Percentiles rank a stretch among this genome's conserved stretches.
Evolutionary conservation across 2,888 invertebrate genomes (phyloP).

Genomic region (Drosophila anomelani): DNA sequence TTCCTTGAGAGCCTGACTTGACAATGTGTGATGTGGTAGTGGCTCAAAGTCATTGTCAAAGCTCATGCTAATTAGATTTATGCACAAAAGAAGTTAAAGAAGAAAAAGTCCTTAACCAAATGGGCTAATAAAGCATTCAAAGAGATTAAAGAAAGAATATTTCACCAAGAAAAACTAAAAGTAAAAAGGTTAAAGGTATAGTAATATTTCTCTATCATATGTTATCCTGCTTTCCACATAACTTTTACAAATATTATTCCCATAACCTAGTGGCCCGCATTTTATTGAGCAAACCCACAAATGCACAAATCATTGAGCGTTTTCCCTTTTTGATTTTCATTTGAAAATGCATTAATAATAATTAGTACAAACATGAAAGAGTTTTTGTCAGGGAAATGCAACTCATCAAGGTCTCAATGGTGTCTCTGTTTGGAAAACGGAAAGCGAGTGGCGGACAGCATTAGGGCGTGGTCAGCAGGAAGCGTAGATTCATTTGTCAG

Average conservation of each 20-base stretch:
- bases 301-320: slow-evolving; percentile 24
- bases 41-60: slow-evolving; percentile 19
- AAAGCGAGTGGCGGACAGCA: slow-evolving; percentile 23
- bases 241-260: slow-evolving; percentile 4
- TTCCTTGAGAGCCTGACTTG: slow-evolving; percentile 50
- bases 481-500: slow-evolving; percentile 34
- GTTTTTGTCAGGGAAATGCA: slow-evolving; percentile 40
- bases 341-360: slow-evolving; percentile 73
- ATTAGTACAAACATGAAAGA: slow-evolving; percentile 57
- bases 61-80: slow-evolving; percentile 38
- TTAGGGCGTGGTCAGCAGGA: slow-evolving; percentile 42
- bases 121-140: background rate
- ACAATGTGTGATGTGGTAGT: slow-evolving; percentile 36
- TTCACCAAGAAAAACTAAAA: background rate
- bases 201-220: background rate
- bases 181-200: background rate
- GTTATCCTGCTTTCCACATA: background rate
- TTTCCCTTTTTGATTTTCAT: slow-evolving; percentile 24
- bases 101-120: background rate
- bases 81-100: background rate
- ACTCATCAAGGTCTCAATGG: slow-evolving; percentile 36
- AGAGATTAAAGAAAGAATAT: background rate
- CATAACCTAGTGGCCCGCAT: slow-evolving; percentile 37
- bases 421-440: background rate
- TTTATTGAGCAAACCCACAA: slow-evolving; percentile 11